Percentiles rank a stretch among this genome's conserved stretches.
phyloP scores from a whole-genome alignment of 1,140 invertebrate genomes.

The Maniola jurtina region DNA sequence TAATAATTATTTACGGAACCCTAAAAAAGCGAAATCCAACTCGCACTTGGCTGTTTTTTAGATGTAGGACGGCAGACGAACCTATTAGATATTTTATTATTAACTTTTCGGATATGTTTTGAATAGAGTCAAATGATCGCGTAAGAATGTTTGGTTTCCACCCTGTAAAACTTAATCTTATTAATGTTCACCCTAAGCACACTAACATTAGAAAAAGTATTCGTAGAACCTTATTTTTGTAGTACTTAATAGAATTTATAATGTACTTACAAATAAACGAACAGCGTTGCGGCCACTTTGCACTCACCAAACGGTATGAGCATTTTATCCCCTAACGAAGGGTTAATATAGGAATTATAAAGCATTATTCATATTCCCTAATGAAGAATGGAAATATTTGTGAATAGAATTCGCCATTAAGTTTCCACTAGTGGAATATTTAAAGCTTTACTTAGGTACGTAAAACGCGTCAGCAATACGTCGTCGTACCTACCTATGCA shows the following conservation, averaged over 20 bases:
- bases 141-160: no score
- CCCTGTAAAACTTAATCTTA: no score
- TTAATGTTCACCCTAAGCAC: no score
- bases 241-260: slow-evolving; percentile 2
- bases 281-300: slow-evolving; percentile 6
- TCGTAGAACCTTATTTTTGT: background rate
- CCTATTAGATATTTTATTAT: no score
- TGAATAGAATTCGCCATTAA: slow-evolving; percentile 19
- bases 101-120: no score
- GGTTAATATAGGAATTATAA: slow-evolving; percentile 19
- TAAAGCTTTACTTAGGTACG: slow-evolving; percentile 10
- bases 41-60: no score
- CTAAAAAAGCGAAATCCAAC: no score
- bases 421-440: slow-evolving; percentile 27
- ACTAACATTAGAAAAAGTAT: no score
- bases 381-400: slow-evolving; percentile 20
- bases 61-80: no score
- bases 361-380: slow-evolving; percentile 21
- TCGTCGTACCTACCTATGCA: slow-evolving; percentile 1
- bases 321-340: background rate
- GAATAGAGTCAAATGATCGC: no score
- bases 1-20: no score
- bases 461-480: slow-evolving; percentile 19
- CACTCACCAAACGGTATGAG: slow-evolving; percentile 3
- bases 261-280: slow-evolving; percentile 23